Percentiles rank a stretch among this genome's conserved stretches.
Evolutionary conservation across 2,888 invertebrate genomes (phyloP).

Genomic region (Zaprionus bogoriensis): DNA sequence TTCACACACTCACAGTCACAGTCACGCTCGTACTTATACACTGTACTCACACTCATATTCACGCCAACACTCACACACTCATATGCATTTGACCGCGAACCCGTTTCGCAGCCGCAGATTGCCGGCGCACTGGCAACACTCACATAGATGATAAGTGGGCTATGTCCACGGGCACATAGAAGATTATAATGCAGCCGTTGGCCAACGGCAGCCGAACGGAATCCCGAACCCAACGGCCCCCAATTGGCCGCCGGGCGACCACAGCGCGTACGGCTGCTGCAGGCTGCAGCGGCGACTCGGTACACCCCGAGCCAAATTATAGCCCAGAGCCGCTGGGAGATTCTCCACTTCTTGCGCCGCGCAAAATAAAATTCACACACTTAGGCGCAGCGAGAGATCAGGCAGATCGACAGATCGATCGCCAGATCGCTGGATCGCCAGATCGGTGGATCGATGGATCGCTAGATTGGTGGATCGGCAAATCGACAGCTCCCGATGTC

Average conservation of each 20-base stretch:
- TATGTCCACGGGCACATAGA: conserved; percentile 12
- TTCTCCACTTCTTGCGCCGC: neutral
- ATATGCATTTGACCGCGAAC: neutral
- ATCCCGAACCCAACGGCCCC: neutral
- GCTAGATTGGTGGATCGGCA: too few species aligned
- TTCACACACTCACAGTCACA: neutral
- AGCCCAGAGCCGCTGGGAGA: neutral
- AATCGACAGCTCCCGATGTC: too few species aligned
- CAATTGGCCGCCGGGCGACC: neutral
- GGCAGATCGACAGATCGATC: neutral
- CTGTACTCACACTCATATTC: neutral
- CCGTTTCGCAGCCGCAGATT: conserved; percentile 4
- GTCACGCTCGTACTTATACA: too few species aligned
- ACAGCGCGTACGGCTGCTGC: too few species aligned
- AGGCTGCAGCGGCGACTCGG: too few species aligned
- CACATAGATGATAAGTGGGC: conserved; percentile 32
- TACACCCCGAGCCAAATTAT: neutral
- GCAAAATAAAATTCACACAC: neutral
- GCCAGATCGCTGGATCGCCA: neutral
- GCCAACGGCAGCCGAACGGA: too few species aligned
- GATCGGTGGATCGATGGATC: too few species aligned
- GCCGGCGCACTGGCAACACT: conserved; percentile 21
- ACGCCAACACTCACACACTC: neutral
- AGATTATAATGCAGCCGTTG: conserved; percentile 26
- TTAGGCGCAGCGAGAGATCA: too few species aligned